Base-by-base conservation (phyloP, 1,140 invertebrate genomes). In the Drosophila prosaltans region DNA sequence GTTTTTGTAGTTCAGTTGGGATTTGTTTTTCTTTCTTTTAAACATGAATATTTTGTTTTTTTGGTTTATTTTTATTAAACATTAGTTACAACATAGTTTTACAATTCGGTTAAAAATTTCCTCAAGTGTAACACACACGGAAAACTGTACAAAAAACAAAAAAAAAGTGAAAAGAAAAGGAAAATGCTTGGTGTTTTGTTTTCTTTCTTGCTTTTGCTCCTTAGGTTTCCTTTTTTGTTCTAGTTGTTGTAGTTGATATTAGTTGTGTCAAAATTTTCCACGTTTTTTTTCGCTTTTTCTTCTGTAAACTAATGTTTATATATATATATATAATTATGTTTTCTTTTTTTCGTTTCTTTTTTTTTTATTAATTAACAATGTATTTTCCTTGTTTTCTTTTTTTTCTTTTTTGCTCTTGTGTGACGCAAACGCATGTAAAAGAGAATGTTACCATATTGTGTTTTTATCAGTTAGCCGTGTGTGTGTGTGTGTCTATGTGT, bases 401-500 rank as follows among this genome's bases (percentile, higher is more conserved):
- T 65, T 55, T 58, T 74, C 43, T 63, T 57, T 55, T 61, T 61
- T 59, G 26, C 45, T 57, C 9, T 40, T 40, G 10, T 40, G 21
- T 9, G 21, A 51, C 45, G 45, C 45, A 51, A 51, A 51, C 45
- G 45, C 45, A 51, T 51, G 45, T 51, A 51, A 7, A 21, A 48
- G 21, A 51, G 8, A 10, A 51, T 24, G 16, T 8, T 24, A 6
- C 21, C 32, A 36, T 48, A 9, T 8, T 51, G 45, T 51, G 11
- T 16, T 30, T 61, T 61, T n/a, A 21, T 41, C 9, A 10, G 41
- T 41, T 58, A 60, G 61, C 51, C 60, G 73, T 80, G 77, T 84
- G 80, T 88, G 88, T 73, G 83, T 84, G 83, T 86, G 83, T 77
- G 79, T 36, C 79, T 60, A 51, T 73, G 57, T 55, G 51, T 28